Base-by-base conservation (phyloP, 2,888 invertebrate species). In the Euphydryas editha region DNA sequence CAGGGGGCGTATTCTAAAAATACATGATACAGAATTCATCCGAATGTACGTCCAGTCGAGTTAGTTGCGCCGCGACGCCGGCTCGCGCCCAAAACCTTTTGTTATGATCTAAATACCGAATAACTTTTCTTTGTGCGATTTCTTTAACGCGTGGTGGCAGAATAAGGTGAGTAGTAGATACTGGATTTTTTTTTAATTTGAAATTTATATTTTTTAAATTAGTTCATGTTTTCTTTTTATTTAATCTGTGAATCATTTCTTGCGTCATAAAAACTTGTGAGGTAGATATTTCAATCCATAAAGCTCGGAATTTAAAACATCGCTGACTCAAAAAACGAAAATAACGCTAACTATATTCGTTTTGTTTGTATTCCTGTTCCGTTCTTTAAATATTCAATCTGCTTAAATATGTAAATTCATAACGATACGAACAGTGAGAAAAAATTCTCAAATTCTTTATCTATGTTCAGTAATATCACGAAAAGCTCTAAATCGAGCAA, bases 1-100 rank as follows among this genome's bases (percentile, higher is more conserved):
- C 84, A 88, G 90, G 90, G 92, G 92, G 92, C 92, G 92, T 88
- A 81, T 83, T 90, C 91, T 91, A 92, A 90, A 91, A 88, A 91
- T 92, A 92, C 69, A 75, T 77, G 77, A 76, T 73, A 78, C 78
- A 77, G 81, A 80, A 81, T 82, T 54, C 67, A 83, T 81, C 69
- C 73, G 70, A 80, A 81, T 82, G 83, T 80, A 79, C 78, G 76
- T 77, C 74, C 78, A 77, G 81, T 81, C 78, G 76, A 78, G 76
- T 86, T 87, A 87, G 86, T 86, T 84, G 84, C 85, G 84, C 82
- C 81, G 79, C 80, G 78, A 78, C 78, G 75, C 79, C 77, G 79
- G 70, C 75, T 75, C 76, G 77, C 68, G 79, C 71, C 70, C 68
- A 76, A 76, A 74, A 72, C 65, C 77, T 76, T 78, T 77, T 62